Conservation (phyloP, 2,113 vertebrate genomes). For the Oncorhynchus masou region DNA sequence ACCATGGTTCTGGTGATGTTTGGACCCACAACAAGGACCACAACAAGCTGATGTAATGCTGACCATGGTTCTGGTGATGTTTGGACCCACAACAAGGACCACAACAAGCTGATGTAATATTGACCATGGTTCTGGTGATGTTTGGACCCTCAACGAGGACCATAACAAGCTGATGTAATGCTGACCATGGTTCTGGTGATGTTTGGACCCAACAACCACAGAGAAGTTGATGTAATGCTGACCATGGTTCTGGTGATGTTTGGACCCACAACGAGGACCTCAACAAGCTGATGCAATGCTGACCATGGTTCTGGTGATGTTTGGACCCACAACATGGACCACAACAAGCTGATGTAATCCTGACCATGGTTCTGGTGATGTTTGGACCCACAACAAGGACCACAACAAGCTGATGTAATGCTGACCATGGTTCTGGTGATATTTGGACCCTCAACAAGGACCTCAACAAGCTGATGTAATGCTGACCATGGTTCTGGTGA, state of each 20-base stretch:
- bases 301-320: slow-evolving; percentile 6
- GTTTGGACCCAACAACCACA: no score
- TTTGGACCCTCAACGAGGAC: no score
- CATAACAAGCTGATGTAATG: slow-evolving; percentile 12
- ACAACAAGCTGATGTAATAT: slow-evolving; percentile 15
- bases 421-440: slow-evolving; percentile 8
- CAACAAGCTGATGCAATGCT: slow-evolving; percentile 15
- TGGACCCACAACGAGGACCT: no score
- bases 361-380: slow-evolving; percentile 5
- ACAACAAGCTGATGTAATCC: slow-evolving; percentile 15
- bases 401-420: slow-evolving; percentile 13
- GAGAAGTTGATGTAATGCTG: slow-evolving; percentile 19
- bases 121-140: slow-evolving; percentile 5
- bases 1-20: slow-evolving; percentile 7
- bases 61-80: slow-evolving; percentile 6
- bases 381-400: no score
- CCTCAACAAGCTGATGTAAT: slow-evolving; percentile 9
- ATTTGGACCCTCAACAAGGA: no score
- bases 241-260: slow-evolving; percentile 7
- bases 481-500: slow-evolving; percentile 10
- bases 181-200: slow-evolving; percentile 8
- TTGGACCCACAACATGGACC: no score
- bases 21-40: no score
- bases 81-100: no score
- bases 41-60: slow-evolving; percentile 15